A percentile compares a stretch with the other conserved stretches of the same genome.
These are phyloP conservation scores for Nyctibius bracteatus DNA, from an alignment of 2,113 vertebrate species.

Conservation along the genomic window DNA sequence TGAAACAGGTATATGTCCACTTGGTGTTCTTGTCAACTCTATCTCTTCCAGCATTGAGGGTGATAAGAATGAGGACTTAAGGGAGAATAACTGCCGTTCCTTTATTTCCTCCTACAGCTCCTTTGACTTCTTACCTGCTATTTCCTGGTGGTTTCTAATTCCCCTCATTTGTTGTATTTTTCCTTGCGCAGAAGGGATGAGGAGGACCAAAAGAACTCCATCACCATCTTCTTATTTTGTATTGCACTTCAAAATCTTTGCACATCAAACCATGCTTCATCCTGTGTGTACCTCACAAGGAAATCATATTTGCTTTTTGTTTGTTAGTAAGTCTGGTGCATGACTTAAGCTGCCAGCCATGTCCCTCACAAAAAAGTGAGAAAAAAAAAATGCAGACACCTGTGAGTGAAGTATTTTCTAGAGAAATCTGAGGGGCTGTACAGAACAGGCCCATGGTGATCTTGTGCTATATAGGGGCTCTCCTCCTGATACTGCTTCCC, in stretches of 20 bases:
- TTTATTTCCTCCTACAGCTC: background rate
- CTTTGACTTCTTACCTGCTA: background rate
- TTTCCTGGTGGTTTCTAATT: background rate
- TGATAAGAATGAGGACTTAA: background rate
- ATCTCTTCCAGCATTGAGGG: background rate
- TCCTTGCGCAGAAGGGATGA: background rate
- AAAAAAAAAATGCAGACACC: background rate
- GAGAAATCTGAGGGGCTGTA: background rate
- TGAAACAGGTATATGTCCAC: accelerated
- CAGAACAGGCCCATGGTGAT: background rate
- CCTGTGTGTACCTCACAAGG: background rate
- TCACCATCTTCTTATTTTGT: background rate
- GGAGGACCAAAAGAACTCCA: background rate
- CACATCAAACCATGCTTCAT: accelerated
- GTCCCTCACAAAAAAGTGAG: accelerated
- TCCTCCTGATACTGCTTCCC: background rate
- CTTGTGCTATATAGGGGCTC: background rate
- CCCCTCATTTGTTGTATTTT: background rate
- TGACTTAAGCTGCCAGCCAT: background rate
- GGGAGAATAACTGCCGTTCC: background rate
- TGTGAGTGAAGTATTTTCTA: background rate
- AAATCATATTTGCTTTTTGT: background rate
- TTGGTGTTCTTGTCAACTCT: background rate
- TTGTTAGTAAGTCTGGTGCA: background rate
- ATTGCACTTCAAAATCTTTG: background rate